Conservation (phyloP, 2,888 invertebrate species). For the Drosophila mimica region DNA sequence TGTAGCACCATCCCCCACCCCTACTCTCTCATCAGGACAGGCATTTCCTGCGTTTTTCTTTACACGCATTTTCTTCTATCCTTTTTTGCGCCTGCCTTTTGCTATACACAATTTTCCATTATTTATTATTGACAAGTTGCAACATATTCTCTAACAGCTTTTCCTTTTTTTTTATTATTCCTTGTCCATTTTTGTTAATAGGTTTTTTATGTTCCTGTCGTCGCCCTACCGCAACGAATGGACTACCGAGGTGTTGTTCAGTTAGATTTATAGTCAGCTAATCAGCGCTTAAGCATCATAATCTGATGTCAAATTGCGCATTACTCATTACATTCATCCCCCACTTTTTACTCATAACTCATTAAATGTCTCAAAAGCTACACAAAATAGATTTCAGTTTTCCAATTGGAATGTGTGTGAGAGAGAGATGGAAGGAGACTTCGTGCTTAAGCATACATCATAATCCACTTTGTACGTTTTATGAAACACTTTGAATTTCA, state of each 20-base stretch:
- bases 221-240: constrained; percentile 62
- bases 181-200: constrained; percentile 53
- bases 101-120: constrained; percentile 33
- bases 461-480: constrained; percentile 3
- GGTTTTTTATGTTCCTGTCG: constrained; percentile 63
- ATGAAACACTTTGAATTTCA: neutral
- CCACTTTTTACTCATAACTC: constrained; percentile 8
- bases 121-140: constrained; percentile 57
- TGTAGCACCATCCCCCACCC: constrained; percentile 27
- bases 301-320: constrained; percentile 33
- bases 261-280: constrained; percentile 30
- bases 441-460: constrained; percentile 3
- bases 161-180: constrained; percentile 7
- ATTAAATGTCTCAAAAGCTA: constrained; percentile 23
- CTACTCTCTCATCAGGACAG: constrained; percentile 15
- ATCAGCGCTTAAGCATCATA: constrained; percentile 26
- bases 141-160: constrained; percentile 36
- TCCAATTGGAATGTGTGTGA: constrained; percentile 8
- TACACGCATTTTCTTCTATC: constrained; percentile 53
- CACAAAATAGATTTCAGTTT: neutral
- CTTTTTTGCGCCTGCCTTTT: constrained; percentile 20
- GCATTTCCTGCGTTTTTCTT: constrained; percentile 52
- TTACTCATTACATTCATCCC: neutral
- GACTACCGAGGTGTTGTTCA: neutral
- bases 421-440: neutral